Percentiles rank a stretch among this genome's conserved stretches.
These are phyloP conservation scores for Osmoderma eremita DNA, from an alignment of 2,888 invertebrate genomes.

Conservation along the genomic window DNA sequence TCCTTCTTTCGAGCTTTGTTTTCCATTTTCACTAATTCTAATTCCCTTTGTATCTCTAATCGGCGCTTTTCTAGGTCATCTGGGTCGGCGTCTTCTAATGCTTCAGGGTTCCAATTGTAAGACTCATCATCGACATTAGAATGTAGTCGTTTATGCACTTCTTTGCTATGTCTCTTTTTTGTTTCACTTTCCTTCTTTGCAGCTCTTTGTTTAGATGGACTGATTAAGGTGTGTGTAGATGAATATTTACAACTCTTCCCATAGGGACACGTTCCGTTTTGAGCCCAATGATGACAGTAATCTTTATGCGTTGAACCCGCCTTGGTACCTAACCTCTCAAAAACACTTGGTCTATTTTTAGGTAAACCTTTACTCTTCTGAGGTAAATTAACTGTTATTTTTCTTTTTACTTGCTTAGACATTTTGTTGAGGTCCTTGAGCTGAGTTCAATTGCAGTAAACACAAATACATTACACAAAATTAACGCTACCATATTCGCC, in stretches of 20 bases:
- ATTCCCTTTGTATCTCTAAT: slow-evolving; percentile 78
- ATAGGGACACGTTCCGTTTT: slow-evolving; percentile 81
- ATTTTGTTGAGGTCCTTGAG: slow-evolving; percentile 54
- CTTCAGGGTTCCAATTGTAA: slow-evolving; percentile 81
- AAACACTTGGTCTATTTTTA: slow-evolving; percentile 78
- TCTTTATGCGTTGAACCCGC: slow-evolving; percentile 69
- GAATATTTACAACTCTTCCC: slow-evolving; percentile 83
- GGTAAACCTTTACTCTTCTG: slow-evolving; percentile 73
- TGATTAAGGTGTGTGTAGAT: slow-evolving; percentile 77
- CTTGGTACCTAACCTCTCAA: slow-evolving; percentile 84
- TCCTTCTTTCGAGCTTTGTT: slow-evolving; percentile 75
- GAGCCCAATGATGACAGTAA: slow-evolving; percentile 81
- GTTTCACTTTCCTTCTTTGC: slow-evolving; percentile 73
- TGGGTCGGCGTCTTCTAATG: slow-evolving; percentile 83
- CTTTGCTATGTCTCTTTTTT: slow-evolving; percentile 56
- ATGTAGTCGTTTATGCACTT: slow-evolving; percentile 72
- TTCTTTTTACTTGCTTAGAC: slow-evolving; percentile 79
- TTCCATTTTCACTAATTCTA: slow-evolving; percentile 82
- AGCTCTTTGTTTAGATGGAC: slow-evolving; percentile 78
- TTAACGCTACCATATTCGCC: slow-evolving; percentile 47
- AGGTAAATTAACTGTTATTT: slow-evolving; percentile 78
- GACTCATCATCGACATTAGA: slow-evolving; percentile 72
- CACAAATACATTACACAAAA: slow-evolving; percentile 34
- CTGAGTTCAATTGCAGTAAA: slow-evolving; percentile 29
- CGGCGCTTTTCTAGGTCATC: slow-evolving; percentile 81